Percentiles rank a stretch among this genome's conserved stretches.
phyloP scores from a whole-genome alignment of 1,140 invertebrate genomes.

The Micrasema minimum region DNA sequence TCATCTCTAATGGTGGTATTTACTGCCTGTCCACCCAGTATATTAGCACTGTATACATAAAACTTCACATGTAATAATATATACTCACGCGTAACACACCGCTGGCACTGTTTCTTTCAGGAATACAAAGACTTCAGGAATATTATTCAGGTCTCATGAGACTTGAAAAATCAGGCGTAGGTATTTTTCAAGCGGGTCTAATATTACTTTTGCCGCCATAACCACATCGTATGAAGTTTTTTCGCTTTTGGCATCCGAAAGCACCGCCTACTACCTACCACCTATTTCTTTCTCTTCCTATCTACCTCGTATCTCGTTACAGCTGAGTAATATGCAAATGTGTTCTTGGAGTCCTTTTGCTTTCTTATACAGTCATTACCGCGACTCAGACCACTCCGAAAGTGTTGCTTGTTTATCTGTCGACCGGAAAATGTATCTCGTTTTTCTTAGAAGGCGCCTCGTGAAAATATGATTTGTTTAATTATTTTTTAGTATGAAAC shows the following conservation, averaged over 20 bases:
- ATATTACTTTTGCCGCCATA: background rate
- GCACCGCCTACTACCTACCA: too few species aligned
- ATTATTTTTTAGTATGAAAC: too few species aligned
- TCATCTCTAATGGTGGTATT: too few species aligned
- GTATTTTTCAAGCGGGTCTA: background rate
- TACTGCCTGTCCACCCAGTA: too few species aligned
- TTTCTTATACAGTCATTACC: constrained; percentile 19
- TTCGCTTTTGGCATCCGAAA: background rate
- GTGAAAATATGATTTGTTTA: background rate
- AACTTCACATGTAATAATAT: too few species aligned
- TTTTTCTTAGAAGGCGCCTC: background rate
- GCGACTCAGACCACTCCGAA: constrained; percentile 16
- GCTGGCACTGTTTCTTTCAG: too few species aligned
- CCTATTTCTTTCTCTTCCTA: too few species aligned
- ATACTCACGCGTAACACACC: too few species aligned
- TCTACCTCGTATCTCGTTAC: constrained; percentile 10
- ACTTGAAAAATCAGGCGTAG: too few species aligned
- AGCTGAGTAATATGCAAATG: constrained; percentile 25
- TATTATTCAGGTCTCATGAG: too few species aligned
- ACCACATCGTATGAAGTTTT: background rate
- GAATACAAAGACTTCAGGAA: too few species aligned
- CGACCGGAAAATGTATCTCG: constrained; percentile 24
- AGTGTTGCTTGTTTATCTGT: constrained; percentile 15
- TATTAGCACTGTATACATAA: too few species aligned
- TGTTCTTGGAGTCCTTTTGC: constrained; percentile 8